Evolutionary conservation across 2,888 invertebrate genomes (phyloP), one percentile per base, ranked within the genome.

Genomic region (Slavum lentiscoides): DNA sequence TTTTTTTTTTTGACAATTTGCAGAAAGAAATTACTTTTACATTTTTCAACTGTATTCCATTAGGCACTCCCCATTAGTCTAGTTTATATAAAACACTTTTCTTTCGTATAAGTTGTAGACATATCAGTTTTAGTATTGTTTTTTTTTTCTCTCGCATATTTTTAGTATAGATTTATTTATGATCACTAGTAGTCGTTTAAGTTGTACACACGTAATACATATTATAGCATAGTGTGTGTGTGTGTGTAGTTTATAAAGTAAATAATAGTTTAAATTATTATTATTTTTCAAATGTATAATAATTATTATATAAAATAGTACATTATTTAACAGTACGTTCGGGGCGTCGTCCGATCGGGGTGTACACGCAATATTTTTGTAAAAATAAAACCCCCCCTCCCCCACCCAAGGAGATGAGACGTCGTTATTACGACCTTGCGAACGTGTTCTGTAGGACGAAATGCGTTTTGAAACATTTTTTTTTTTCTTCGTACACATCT

Each of bases 141-240:
- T 69, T 9, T 69, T 77, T 6, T 61, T 68, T 68, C 5, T 76
- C 61, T 76, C 43, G 11, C 43, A 9, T 43, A 43, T 43, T 11
- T 43, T 43, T 43, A 7, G 43, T 43, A 6, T 43, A 43, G 7
- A 43, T 43, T 13, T 61, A 53, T 43, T 43, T 76, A 61, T 53
- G n/a, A 39, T 43, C 21, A 75, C 67, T 75, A 67, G 43, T 75
- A 75, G 67, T 67, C 58, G n/a, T 75, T 58, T 75, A 67, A 75
- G 75, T 75, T 75, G 13, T 67, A 67, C 23, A 43, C 43, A 30
- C 30, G 4, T 30, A 43, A 43, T 43, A 43, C 43, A 11, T 43
- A 43, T 43, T 11, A 67, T 75, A 67, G 19, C 5, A 67, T 67
- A 66, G 21, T 37, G 17, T 58, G 21, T 74, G 66, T 43, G 30